These are phyloP conservation scores for Boloria euphrosyne DNA, from an alignment of 2,888 invertebrate species.

Conservation along the genomic window DNA sequence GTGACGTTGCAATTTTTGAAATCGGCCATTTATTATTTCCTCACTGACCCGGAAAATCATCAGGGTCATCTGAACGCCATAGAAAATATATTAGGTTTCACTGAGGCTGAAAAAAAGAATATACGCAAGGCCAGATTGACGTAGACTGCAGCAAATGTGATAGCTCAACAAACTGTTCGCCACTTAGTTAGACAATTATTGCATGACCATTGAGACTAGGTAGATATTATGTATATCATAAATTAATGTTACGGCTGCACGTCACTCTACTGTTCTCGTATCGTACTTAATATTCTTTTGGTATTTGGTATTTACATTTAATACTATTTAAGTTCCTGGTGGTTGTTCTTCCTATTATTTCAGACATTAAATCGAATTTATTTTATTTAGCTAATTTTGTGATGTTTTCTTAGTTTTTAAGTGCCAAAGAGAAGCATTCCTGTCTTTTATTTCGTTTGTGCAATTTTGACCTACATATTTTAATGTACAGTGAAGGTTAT, in stretches of 20 bases:
- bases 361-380: conserved; percentile 63
- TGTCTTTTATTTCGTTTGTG: conserved; percentile 56
- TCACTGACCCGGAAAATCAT: conserved; percentile 94
- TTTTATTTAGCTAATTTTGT: conserved; percentile 56
- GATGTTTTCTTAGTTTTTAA: conserved; percentile 67
- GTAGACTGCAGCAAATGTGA: conserved; percentile 61
- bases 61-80: conserved; percentile 94
- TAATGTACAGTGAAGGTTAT: conserved; percentile 51
- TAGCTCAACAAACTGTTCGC: conserved; percentile 42
- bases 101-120: conserved; percentile 89
- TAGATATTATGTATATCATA: conserved; percentile 28
- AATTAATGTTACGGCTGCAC: conserved; percentile 48
- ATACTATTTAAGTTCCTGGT: conserved; percentile 39
- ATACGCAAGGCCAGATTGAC: conserved; percentile 87
- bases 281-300: conserved; percentile 40
- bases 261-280: conserved; percentile 44
- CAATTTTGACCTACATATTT: conserved; percentile 66
- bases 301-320: neutral
- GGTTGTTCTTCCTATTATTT: conserved; percentile 51
- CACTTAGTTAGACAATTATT: conserved; percentile 45
- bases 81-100: conserved; percentile 94
- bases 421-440: conserved; percentile 75
- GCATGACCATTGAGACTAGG: conserved; percentile 42
- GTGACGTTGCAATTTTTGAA: conserved; percentile 95
- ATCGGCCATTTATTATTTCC: conserved; percentile 95